Evolutionary conservation across 2,113 vertebrate species (phyloP), one percentile per base, ranked within the genome.

Genomic region (Oceanodroma tethys): DNA sequence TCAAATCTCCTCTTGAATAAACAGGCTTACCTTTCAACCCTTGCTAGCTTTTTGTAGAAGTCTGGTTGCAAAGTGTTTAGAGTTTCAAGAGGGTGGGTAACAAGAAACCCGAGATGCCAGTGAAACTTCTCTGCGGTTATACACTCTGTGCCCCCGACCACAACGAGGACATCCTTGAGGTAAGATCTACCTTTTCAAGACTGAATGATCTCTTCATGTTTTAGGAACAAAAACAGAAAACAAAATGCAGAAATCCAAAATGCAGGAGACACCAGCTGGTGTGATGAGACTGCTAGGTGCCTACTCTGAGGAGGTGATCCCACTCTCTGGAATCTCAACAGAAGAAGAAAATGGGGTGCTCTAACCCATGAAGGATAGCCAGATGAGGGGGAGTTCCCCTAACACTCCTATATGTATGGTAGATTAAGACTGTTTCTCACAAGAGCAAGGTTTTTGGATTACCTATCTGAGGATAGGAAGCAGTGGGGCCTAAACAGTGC

Each of bases 371-470:
- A 17, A 66, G 25, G 17, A 8, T 3, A 72, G 13, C 47, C 43
- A 59, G 43, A 45, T 0, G 0, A 53, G 9, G 4, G 10, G 8
- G 1, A 43, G 25, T 11, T 45, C 42, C 23, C 25, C 26, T n/a
- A 60, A 30, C 6, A 8, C 13, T 36, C 14, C 42, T 36, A 3
- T 27, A n/a, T 12, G 6, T 19, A n/a, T 3, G 3, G 17, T 5
- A 70, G 19, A 36, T 25, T 16, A 43, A 47, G 20, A 40, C 6
- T 29, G 3, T 14, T 21, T 40, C 70, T 85, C 32, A 66, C 26
- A 62, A 11, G 4, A 34, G 19, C 0, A 0, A 76, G 9, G 14
- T 3, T 63, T 81, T 59, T 21, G 29, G 19, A 30, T 68, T 56
- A 43, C 9, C 22, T 18, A 0, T 34, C 10, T 30, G 38, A 87